phyloP scores from a whole-genome alignment of 2,888 invertebrate species.

The Eupithecia exiguata region DNA sequence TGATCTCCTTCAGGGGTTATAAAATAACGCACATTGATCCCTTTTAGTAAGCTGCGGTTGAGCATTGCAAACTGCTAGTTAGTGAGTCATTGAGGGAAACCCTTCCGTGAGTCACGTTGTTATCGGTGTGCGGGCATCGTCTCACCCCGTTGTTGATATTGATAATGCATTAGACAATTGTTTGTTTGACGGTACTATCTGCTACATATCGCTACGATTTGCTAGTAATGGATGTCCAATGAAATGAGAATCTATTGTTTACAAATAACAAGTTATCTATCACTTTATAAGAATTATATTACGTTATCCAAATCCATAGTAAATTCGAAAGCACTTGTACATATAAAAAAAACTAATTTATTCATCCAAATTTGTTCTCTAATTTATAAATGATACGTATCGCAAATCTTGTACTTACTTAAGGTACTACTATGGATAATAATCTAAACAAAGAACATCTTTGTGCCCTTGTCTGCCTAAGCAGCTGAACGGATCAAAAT shows the following conservation, averaged over 20 bases:
- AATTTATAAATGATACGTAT: no score
- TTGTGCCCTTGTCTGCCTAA: not conserved
- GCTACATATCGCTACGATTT: not conserved
- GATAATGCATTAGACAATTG: constrained; percentile 54
- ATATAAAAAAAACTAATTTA: no score
- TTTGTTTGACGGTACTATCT: constrained; percentile 39
- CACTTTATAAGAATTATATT: not conserved
- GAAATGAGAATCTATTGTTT: not conserved
- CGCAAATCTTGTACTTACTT: no score
- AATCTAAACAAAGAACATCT: no score
- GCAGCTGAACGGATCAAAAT: no score
- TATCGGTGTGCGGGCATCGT: constrained; percentile 68
- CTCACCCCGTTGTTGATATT: constrained; percentile 65
- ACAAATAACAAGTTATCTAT: not conserved
- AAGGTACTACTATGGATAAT: no score
- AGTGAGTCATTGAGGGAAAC: constrained; percentile 79
- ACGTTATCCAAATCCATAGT: not conserved
- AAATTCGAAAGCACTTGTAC: not conserved
- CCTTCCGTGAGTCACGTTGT: constrained; percentile 80
- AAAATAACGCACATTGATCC: constrained; percentile 41
- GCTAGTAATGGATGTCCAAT: not conserved
- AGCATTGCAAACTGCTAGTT: constrained; percentile 46
- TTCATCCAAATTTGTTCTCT: no score
- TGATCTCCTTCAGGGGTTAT: constrained; percentile 38
- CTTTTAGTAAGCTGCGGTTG: constrained; percentile 47